These are phyloP conservation scores for Nematopogon swammerdamellus DNA, from an alignment of 2,888 invertebrate species.

Conservation along the genomic window DNA sequence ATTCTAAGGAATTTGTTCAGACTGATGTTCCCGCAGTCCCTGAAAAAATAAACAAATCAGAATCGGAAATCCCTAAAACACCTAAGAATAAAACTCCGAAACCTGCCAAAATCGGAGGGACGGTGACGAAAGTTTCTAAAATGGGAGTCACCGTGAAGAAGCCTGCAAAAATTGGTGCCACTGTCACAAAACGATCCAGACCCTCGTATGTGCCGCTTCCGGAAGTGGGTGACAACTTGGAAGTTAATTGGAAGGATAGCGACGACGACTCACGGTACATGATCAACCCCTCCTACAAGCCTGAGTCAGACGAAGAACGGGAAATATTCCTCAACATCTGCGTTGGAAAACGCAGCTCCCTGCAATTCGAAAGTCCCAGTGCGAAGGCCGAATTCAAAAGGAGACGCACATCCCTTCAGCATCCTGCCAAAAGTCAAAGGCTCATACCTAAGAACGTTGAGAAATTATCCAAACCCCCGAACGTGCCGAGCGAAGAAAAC, in stretches of 20 bases:
- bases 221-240: conserved; percentile 14
- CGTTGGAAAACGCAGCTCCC: conserved; percentile 35
- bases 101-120: conserved; percentile 21
- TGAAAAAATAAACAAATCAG: conserved; percentile 8
- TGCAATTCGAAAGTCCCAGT: conserved; percentile 39
- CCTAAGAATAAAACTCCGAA: conserved; percentile 26
- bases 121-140: conserved; percentile 22
- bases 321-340: conserved; percentile 37
- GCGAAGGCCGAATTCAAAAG: conserved; percentile 36
- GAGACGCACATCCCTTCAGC: conserved; percentile 23
- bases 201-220: conserved; percentile 13
- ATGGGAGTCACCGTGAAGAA: neutral
- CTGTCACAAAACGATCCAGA: conserved; percentile 12
- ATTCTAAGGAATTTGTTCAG: neutral
- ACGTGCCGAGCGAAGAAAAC: conserved; percentile 15
- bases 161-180: neutral
- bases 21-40: neutral
- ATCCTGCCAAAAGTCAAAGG: conserved; percentile 36
- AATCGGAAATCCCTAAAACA: conserved; percentile 14
- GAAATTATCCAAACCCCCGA: conserved; percentile 3
- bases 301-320: conserved; percentile 21
- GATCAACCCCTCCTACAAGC: conserved; percentile 38
- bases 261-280: conserved; percentile 39
- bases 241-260: conserved; percentile 27
- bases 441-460: conserved; percentile 30